A percentile compares a stretch with the other conserved stretches of the same genome.
phyloP scores from a whole-genome alignment of 64 coral and sea anemone species.

The Montipora foliosa region DNA sequence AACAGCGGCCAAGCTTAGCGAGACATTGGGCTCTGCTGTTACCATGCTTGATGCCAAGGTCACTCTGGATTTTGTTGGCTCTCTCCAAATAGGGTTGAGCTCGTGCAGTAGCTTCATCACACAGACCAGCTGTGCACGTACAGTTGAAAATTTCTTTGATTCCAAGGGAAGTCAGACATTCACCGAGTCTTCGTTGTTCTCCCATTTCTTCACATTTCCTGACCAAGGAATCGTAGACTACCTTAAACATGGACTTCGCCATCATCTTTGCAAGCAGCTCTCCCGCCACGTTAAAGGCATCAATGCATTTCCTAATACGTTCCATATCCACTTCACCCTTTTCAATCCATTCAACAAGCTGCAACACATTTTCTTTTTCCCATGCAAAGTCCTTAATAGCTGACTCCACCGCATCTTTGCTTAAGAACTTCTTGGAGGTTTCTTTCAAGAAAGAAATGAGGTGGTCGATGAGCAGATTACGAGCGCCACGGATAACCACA shows the following conservation, averaged over 20 bases:
- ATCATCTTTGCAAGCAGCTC: no score
- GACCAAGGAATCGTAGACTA: background rate
- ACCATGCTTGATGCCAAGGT: background rate
- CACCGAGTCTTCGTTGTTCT: slow-evolving; percentile 31
- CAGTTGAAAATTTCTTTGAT: slow-evolving; percentile 47
- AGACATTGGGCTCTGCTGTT: slow-evolving; percentile 48
- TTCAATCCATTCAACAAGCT: background rate
- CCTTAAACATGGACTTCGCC: slow-evolving; percentile 13
- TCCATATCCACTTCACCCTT: no score
- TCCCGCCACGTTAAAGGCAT: no score
- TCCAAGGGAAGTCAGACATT: slow-evolving; percentile 54
- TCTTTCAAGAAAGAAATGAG: slow-evolving; percentile 40
- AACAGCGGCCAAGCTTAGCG: slow-evolving; percentile 49
- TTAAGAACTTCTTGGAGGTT: slow-evolving; percentile 20
- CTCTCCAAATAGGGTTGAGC: slow-evolving; percentile 16
- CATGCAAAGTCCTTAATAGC: slow-evolving; percentile 37
- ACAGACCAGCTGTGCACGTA: background rate
- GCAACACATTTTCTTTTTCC: slow-evolving; percentile 53
- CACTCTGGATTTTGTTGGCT: slow-evolving; percentile 26
- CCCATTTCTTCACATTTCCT: slow-evolving; percentile 2
- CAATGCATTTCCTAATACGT: no score
- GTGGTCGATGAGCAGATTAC: background rate
- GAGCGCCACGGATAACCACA: background rate
- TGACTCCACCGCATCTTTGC: background rate
- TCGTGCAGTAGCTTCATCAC: background rate